These are phyloP conservation scores for Gymnopithys bicolor DNA, from an alignment of 2,797 vertebrate genomes.

Conservation along the genomic window DNA sequence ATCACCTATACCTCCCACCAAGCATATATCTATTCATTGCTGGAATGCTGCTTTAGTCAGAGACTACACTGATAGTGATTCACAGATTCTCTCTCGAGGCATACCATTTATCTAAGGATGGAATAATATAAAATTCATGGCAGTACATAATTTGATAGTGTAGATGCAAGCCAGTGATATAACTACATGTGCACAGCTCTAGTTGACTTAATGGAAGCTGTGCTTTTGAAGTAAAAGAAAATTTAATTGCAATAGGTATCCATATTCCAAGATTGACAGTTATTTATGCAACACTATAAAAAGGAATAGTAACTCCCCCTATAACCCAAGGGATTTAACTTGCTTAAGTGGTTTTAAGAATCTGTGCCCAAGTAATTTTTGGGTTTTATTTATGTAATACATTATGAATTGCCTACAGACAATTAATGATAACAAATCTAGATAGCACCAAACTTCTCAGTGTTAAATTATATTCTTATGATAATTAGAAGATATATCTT, in stretches of 20 bases:
- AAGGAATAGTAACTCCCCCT: background rate
- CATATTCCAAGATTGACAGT: background rate
- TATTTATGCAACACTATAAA: background rate
- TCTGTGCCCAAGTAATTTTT: background rate
- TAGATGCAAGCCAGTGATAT: background rate
- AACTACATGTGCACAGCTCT: background rate
- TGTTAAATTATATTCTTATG: background rate
- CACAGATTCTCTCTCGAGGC: background rate
- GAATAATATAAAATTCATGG: background rate
- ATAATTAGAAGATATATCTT: background rate
- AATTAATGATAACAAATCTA: background rate
- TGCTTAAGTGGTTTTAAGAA: background rate
- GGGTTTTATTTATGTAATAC: background rate
- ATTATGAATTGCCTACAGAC: background rate
- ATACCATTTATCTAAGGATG: background rate
- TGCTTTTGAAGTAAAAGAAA: background rate
- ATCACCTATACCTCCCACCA: slow-evolving; percentile 9
- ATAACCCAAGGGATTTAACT: background rate
- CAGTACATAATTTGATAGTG: background rate
- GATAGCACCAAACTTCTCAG: background rate
- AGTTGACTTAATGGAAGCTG: background rate
- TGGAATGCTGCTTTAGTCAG: background rate
- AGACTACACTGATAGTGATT: background rate
- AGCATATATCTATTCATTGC: rapidly evolving
- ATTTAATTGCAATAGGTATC: background rate